A percentile compares a stretch with the other conserved stretches of the same genome.
These are phyloP conservation scores for Cebuella pygmaea DNA, from an alignment of 2,797 vertebrate genomes.

Conservation along the genomic window DNA sequence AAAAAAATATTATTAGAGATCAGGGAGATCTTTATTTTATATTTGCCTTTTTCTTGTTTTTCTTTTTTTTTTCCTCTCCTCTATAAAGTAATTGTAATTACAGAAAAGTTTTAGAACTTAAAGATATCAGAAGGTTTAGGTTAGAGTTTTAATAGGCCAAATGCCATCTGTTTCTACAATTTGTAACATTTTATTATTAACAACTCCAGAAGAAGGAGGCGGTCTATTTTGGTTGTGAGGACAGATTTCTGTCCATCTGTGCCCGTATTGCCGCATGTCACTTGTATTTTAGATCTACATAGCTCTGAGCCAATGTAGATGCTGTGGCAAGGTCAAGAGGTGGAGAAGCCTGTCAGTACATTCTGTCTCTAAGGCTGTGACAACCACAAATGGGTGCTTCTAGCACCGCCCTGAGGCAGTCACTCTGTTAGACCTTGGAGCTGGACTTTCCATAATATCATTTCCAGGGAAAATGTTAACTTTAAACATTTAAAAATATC, in stretches of 20 bases:
- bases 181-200: conserved; percentile 87
- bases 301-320: conserved; percentile 85
- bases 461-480: conserved; percentile 79
- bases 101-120: conserved; percentile 61
- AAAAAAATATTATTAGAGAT: not conserved
- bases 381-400: conserved; percentile 82
- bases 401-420: conserved; percentile 78
- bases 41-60: not conserved
- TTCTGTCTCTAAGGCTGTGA: conserved; percentile 84
- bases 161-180: conserved; percentile 87
- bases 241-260: conserved; percentile 93
- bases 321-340: conserved; percentile 86
- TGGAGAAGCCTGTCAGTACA: conserved; percentile 84
- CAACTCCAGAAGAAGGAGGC: conserved; percentile 83
- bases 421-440: conserved; percentile 81
- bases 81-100: not conserved
- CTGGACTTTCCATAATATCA: conserved; percentile 66
- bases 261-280: conserved; percentile 85
- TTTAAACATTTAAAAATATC: conserved; percentile 74
- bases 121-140: conserved; percentile 73
- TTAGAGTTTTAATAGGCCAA: conserved; percentile 79
- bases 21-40: not conserved
- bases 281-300: conserved; percentile 86
- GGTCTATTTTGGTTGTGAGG: conserved; percentile 84
- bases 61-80: not conserved